A percentile compares a stretch with the other conserved stretches of the same genome.
Evolutionary conservation across 2,888 invertebrate species (phyloP).

Genomic region (Nemotelus nigrinus): DNA sequence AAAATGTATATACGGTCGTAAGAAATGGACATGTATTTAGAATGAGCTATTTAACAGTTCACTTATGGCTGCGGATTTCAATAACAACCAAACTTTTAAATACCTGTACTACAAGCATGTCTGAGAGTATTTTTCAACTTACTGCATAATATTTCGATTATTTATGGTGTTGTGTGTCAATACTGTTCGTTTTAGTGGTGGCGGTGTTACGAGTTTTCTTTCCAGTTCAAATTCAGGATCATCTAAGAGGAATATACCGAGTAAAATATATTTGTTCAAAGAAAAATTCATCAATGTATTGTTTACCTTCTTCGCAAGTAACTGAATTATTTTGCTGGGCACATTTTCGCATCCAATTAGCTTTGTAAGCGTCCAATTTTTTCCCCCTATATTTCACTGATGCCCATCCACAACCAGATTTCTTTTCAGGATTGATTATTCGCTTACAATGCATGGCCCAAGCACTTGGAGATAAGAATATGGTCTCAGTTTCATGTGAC

Average conservation of each 20-base stretch:
- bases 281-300: too few species aligned
- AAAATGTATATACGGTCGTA: too few species aligned
- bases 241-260: constrained; percentile 59
- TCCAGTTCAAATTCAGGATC: constrained; percentile 72
- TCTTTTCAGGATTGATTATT: constrained; percentile 89
- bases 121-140: constrained; percentile 61
- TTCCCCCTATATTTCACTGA: constrained; percentile 88
- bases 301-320: constrained; percentile 53
- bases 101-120: too few species aligned
- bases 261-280: neutral
- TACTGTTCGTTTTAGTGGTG: constrained; percentile 72
- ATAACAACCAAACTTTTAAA: too few species aligned
- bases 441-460: constrained; percentile 94
- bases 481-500: constrained; percentile 86
- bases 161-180: constrained; percentile 80
- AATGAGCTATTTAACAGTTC: too few species aligned
- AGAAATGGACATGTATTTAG: too few species aligned
- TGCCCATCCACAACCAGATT: constrained; percentile 94
- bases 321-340: constrained; percentile 69
- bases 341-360: constrained; percentile 81
- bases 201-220: constrained; percentile 70
- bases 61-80: too few species aligned
- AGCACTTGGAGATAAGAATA: constrained; percentile 89
- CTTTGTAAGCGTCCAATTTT: constrained; percentile 89
- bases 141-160: constrained; percentile 81